These are phyloP conservation scores for Papio anubis DNA, from an alignment of 2,113 vertebrate genomes.

Conservation along the genomic window DNA sequence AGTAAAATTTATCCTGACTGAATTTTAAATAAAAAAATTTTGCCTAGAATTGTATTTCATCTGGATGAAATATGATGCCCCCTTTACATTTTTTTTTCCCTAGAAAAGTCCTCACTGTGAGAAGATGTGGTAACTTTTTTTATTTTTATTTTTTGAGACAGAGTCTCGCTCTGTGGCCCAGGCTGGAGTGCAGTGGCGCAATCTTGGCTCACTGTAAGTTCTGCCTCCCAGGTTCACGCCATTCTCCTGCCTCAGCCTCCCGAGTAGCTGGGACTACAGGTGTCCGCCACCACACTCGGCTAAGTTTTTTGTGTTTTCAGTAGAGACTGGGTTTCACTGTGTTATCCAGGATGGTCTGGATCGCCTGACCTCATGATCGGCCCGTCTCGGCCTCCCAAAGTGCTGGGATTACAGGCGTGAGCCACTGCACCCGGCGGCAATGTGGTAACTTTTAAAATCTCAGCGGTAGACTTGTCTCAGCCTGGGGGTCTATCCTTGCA, in stretches of 20 bases:
- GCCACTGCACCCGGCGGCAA: rapidly evolving
- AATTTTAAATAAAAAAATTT: not conserved
- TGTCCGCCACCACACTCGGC: rapidly evolving
- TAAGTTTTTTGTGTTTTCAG: too few relatives aligned
- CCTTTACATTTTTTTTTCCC: not conserved
- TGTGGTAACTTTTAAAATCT: not conserved
- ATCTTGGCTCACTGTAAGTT: too few relatives aligned
- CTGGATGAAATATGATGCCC: not conserved
- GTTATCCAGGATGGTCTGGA: too few relatives aligned
- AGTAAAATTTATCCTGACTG: not conserved
- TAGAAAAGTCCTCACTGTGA: not conserved
- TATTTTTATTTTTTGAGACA: too few relatives aligned
- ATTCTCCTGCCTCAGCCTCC: too few relatives aligned
- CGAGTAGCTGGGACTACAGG: too few relatives aligned
- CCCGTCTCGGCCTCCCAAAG: too few relatives aligned
- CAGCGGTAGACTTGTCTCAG: not conserved
- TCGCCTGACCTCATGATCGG: too few relatives aligned
- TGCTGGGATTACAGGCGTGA: too few relatives aligned
- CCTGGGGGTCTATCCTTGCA: not conserved
- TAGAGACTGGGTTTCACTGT: too few relatives aligned
- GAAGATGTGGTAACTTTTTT: not conserved
- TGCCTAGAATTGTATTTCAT: not conserved
- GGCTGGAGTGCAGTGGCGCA: too few relatives aligned
- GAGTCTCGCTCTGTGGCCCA: too few relatives aligned
- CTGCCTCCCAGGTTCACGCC: rapidly evolving